Base-by-base conservation (phyloP, 1,140 invertebrate species). In the Trachymyrmex cornetzi region DNA sequence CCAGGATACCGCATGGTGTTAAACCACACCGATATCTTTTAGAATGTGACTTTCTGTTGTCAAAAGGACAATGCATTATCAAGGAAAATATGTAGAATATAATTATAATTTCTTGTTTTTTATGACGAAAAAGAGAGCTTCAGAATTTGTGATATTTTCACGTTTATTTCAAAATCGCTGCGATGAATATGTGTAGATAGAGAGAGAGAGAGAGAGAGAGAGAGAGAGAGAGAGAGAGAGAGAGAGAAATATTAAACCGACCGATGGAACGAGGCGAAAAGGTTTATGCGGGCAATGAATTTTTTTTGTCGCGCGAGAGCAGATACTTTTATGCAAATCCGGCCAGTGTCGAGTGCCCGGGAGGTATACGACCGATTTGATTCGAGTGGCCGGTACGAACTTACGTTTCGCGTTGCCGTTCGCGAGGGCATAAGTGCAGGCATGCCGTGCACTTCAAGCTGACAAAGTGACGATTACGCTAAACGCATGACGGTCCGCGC, bases 391-490 rank as follows among this genome's bases (percentile, higher is more conserved):
- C 77, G 50, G 69, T 80, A 89, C 77, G 88, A 66, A 90, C 77
- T 89, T 89, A 89, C 85, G 88, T 64, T 69, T 85, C 77, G 69
- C 87, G 77, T 80, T 87, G 84, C 82, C 80, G 88, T 67, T 82
- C 50, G 80, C 82, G 90, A 88, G 90, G 77, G 69, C 90, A 91
- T 93, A 94, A 94, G 93, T 95, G 93, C 90, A 94, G 90, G 90
- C 91, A 92, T 90, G 93, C 90, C 89, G 92, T 93, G 91, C 93
- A 94, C 93, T 95, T 95, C 92, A 93, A 87, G 91, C 89, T 94
- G 94, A 95, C 94, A 94, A 94, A 94, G 92, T 93, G 92, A 94
- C 93, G 93, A 95, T 95, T 94, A 93, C 93, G 92, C 88, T 93
- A 92, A 92, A 94, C 91, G 93, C 91, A 88, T 92, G 94, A 93